Percentiles rank a stretch among this genome's conserved stretches.
These are phyloP conservation scores for Caprella mutica DNA, from an alignment of 2,888 invertebrate genomes.

Conservation along the genomic window DNA sequence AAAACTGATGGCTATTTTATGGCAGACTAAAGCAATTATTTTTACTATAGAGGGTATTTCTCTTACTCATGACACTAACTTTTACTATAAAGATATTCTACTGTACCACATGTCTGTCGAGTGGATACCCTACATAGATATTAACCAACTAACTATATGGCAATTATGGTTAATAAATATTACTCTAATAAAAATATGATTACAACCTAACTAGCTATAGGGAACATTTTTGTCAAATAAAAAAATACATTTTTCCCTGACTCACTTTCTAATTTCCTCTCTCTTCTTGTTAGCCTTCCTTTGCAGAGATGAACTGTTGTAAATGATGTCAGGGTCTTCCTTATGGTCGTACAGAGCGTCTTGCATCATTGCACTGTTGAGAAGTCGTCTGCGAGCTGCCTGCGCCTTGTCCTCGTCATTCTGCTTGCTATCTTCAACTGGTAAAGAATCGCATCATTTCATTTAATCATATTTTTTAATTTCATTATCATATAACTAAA, in stretches of 20 bases:
- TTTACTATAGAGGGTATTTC: too few species aligned
- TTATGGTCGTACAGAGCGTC: slow-evolving; percentile 23
- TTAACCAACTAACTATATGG: neutral
- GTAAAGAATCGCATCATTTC: too few species aligned
- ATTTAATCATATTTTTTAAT: too few species aligned
- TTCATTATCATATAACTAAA: too few species aligned
- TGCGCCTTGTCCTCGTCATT: neutral
- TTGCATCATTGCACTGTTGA: slow-evolving; percentile 22
- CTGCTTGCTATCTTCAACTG: neutral
- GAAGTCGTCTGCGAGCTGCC: slow-evolving; percentile 10
- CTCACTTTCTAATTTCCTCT: slow-evolving; percentile 23
- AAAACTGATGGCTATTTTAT: too few species aligned
- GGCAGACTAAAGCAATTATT: too few species aligned
- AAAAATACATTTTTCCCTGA: neutral
- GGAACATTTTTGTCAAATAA: neutral
- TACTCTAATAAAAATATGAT: neutral
- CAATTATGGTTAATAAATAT: neutral
- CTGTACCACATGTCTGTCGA: neutral
- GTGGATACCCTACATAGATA: neutral
- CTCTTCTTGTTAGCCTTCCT: slow-evolving; percentile 22
- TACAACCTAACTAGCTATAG: neutral
- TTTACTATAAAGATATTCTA: too few species aligned
- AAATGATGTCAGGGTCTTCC: slow-evolving; percentile 28
- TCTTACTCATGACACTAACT: too few species aligned
- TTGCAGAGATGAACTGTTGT: slow-evolving; percentile 20